Base-by-base conservation (phyloP, 2,797 vertebrate genomes). In the Rhinogobio ventralis region DNA sequence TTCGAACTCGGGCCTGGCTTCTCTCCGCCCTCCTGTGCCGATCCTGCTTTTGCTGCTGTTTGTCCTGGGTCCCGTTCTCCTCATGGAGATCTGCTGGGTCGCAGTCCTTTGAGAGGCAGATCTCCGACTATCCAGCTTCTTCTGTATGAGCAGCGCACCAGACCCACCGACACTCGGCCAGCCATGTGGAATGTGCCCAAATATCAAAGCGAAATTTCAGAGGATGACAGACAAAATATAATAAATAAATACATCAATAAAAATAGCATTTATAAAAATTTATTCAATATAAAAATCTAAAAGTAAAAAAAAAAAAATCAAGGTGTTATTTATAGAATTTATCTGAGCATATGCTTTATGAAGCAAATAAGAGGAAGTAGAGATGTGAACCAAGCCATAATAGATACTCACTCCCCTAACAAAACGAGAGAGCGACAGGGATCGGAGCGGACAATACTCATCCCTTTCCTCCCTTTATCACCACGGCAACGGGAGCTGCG, bases 301-400 rank as follows among this genome's bases (percentile, higher is more conserved):
- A 78, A 86, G 78, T 67, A 19, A 64, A 82, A 69, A 55, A 77
- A 82, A 69, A 72, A 62, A 42, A 76, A 81, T 82, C 46, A 17
- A 89, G 60, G 79, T 86, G 64, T 89, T 89, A 91, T 90, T 86
- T 89, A 90, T 76, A 81, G 60, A 89, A 76, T 92, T 82, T 87
- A 91, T 89, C 88, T 82, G 89, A 94, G 89, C 84, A 86, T 92
- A 93, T 90, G 92, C 92, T 91, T 93, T 86, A 87, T 88, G 87
- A 91, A 86, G 92, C 87, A 89, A 51, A 84, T 85, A 81, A 84
- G 33, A 88, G 84, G 86, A 89, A 87, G 91, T 91, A 92, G 95
- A 95, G 95, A 93, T 92, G 91, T 94, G 95, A 95, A 93, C 94
- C 94, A 97, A 98, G 97, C 97, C 97, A 98, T 98, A 97, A 92